Conservation (phyloP, 2,113 vertebrate genomes). For the Cyanoliseus patagonus region DNA sequence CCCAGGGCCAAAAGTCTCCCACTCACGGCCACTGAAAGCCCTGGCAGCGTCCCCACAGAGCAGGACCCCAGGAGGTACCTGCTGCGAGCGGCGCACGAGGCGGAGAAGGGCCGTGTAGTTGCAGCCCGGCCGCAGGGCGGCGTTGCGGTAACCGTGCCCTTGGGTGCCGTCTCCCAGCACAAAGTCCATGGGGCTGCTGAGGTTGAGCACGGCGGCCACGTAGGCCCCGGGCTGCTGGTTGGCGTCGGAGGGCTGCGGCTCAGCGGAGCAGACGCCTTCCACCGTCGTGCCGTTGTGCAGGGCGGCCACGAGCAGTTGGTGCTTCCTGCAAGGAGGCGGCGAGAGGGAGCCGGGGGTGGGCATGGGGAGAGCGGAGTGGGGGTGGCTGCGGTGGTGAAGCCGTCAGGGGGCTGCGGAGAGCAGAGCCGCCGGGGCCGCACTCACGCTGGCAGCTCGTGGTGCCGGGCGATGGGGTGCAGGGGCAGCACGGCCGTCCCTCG, state of each 20-base stretch:
- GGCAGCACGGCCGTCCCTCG: slow-evolving; percentile 1
- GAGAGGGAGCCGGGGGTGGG: fast-evolving
- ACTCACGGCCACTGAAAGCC: fast-evolving
- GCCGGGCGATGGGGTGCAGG: not conserved
- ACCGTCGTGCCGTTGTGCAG: not conserved
- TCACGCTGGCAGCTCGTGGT: not conserved
- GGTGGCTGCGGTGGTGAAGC: not conserved
- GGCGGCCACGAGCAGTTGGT: not conserved
- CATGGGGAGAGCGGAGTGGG: fast-evolving
- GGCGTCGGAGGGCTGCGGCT: not conserved
- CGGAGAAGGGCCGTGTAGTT: slow-evolving; percentile 1
- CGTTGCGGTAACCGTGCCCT: not conserved
- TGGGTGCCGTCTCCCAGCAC: not conserved
- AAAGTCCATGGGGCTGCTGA: not conserved
- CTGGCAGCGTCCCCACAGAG: fast-evolving
- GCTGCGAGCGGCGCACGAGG: not conserved
- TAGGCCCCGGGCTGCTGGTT: not conserved
- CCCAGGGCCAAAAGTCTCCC: not conserved
- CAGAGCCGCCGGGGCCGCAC: not conserved
- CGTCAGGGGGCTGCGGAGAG: fast-evolving
- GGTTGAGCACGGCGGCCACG: not conserved
- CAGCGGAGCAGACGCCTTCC: not conserved
- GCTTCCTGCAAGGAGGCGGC: not conserved
- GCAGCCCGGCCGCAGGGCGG: not conserved
- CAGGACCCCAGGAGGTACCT: not conserved